Percentiles rank a stretch among this genome's conserved stretches.
These are phyloP conservation scores for Notolabrus celidotus DNA, from an alignment of 2,797 vertebrate genomes.

Conservation along the genomic window DNA sequence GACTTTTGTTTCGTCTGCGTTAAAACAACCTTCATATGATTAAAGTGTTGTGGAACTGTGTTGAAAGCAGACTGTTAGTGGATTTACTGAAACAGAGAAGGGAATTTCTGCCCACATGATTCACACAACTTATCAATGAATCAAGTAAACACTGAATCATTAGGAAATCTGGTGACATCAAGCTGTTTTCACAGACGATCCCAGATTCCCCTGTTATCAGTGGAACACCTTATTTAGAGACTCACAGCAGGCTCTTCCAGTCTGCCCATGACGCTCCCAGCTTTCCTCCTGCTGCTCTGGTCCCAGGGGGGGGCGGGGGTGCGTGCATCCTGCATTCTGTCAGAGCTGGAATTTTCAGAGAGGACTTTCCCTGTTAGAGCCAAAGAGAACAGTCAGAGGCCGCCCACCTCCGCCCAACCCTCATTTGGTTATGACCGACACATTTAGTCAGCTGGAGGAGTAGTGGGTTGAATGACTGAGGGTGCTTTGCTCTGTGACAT, in stretches of 20 bases:
- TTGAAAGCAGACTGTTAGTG: too few species aligned
- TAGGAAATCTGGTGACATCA: conserved; percentile 68
- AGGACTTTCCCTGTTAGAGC: conserved; percentile 71
- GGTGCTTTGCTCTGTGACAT: conserved; percentile 75
- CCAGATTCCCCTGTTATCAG: conserved; percentile 67
- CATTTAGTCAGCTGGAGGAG: conserved; percentile 71
- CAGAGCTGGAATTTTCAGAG: conserved; percentile 71
- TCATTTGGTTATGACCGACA: conserved; percentile 80
- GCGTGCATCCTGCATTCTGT: conserved; percentile 72
- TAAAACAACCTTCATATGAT: too few species aligned
- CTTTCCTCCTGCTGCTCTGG: conserved; percentile 56
- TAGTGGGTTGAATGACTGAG: conserved; percentile 65
- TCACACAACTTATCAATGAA: conserved; percentile 37
- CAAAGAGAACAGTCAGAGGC: conserved; percentile 46
- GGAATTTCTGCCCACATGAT: conserved; percentile 36
- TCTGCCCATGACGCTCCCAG: conserved; percentile 54
- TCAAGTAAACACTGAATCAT: conserved; percentile 66
- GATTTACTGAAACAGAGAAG: conserved; percentile 26
- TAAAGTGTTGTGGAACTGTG: too few species aligned
- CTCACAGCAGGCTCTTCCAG: conserved; percentile 64
- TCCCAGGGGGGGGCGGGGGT: conserved; percentile 54
- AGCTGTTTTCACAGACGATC: conserved; percentile 49
- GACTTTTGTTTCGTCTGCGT: too few species aligned
- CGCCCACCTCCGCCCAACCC: conserved; percentile 66
- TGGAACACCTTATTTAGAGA: conserved; percentile 79